These are phyloP conservation scores for Palythoa grandiflora DNA, from an alignment of 92 coral and sea anemone genomes.

Conservation along the genomic window DNA sequence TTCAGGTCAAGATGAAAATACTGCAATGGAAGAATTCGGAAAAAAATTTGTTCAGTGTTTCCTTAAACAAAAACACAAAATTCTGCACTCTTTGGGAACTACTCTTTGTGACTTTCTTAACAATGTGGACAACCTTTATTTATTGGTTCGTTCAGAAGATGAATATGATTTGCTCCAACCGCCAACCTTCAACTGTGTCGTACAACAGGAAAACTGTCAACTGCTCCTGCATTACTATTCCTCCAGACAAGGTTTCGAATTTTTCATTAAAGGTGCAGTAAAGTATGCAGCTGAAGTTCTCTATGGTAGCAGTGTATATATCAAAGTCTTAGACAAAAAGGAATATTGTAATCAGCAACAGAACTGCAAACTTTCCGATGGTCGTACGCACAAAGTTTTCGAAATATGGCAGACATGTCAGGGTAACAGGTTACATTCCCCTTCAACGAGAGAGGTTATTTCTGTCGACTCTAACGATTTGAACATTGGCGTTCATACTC, in stretches of 20 bases:
- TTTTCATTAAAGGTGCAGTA: slow-evolving; percentile 78
- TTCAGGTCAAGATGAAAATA: slow-evolving; percentile 48
- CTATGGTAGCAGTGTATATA: slow-evolving; percentile 43
- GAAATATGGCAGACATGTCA: slow-evolving; percentile 26
- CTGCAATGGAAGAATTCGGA: slow-evolving; percentile 70
- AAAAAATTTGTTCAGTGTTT: slow-evolving; percentile 68
- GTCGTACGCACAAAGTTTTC: slow-evolving; percentile 32
- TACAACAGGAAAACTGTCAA: slow-evolving; percentile 55
- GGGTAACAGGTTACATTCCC: neutral
- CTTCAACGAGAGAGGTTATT: slow-evolving; percentile 25
- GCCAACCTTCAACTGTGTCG: slow-evolving; percentile 75
- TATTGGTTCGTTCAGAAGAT: slow-evolving; percentile 65
- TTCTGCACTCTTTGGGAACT: slow-evolving; percentile 75
- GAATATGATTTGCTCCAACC: slow-evolving; percentile 68
- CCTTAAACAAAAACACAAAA: slow-evolving; percentile 60
- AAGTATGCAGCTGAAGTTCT: slow-evolving; percentile 78
- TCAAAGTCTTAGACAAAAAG: slow-evolving; percentile 8
- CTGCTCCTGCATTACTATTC: slow-evolving; percentile 82
- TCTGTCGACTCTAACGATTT: slow-evolving; percentile 69
- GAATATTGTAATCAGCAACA: neutral
- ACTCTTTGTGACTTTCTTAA: slow-evolving; percentile 84
- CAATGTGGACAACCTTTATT: slow-evolving; percentile 82
- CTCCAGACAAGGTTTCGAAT: slow-evolving; percentile 78
- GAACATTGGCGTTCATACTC: slow-evolving; percentile 68
- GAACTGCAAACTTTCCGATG: slow-evolving; percentile 16